Evolutionary conservation across 2,888 invertebrate species (phyloP).

Genomic region (Melanophora roralis): DNA sequence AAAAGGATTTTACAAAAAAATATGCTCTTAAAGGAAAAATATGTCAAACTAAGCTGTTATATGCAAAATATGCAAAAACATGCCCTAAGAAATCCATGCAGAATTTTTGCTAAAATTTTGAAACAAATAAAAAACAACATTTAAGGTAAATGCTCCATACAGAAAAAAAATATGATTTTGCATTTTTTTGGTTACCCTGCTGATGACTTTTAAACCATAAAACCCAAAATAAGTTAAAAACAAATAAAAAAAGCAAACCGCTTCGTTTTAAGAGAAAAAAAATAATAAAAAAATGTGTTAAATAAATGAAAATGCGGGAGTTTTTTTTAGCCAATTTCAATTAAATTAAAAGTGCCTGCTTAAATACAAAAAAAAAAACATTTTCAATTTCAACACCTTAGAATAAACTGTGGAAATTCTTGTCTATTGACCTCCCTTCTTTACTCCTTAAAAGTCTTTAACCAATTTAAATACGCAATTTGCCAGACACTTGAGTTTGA

Average conservation of each 20-base stretch:
- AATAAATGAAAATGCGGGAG: slow-evolving; percentile 42
- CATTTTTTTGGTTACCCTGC: too few species aligned
- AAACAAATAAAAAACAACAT: too few species aligned
- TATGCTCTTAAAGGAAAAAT: too few species aligned
- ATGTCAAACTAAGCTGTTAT: too few species aligned
- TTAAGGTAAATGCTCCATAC: too few species aligned
- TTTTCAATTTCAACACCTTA: slow-evolving; percentile 23
- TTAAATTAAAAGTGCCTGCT: slow-evolving; percentile 56
- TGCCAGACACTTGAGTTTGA: slow-evolving; percentile 38
- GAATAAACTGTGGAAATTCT: background rate
- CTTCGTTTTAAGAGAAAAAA: slow-evolving; percentile 1
- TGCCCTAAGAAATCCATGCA: too few species aligned
- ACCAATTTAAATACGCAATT: slow-evolving; percentile 18
- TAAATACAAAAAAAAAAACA: slow-evolving; percentile 34
- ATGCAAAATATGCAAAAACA: too few species aligned
- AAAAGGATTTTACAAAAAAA: too few species aligned
- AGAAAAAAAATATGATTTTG: too few species aligned
- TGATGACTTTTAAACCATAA: slow-evolving; percentile 53
- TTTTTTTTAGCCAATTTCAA: slow-evolving; percentile 56
- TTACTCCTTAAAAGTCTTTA: background rate
- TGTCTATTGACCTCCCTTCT: background rate
- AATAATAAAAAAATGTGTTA: slow-evolving; percentile 7
- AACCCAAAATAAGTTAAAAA: slow-evolving; percentile 47
- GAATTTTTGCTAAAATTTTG: too few species aligned
- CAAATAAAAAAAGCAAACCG: slow-evolving; percentile 33